Conservation (phyloP, 1,140 invertebrate genomes). For the Drosophila cardini region DNA sequence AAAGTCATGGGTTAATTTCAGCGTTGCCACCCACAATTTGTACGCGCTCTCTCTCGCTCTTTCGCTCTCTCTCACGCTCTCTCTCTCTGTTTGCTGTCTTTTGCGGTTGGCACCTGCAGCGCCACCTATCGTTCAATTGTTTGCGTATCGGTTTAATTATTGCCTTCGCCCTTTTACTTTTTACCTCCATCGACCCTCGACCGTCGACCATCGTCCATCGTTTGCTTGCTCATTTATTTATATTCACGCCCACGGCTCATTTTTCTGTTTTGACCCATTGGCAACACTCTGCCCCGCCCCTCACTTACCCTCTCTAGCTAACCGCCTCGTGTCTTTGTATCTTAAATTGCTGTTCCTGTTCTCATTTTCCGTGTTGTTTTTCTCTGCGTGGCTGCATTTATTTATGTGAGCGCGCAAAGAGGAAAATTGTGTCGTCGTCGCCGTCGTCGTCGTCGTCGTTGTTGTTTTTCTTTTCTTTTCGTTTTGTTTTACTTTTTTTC, state of each 20-base stretch:
- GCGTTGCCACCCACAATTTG: slow-evolving; percentile 8
- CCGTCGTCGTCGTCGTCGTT: slow-evolving; percentile 47
- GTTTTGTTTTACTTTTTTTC: too few relatives aligned
- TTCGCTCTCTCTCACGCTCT: not conserved
- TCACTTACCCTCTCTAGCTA: slow-evolving; percentile 23
- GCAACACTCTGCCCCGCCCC: slow-evolving; percentile 14
- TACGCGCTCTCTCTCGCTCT: slow-evolving; percentile 11
- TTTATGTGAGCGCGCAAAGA: slow-evolving; percentile 76
- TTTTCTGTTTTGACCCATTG: slow-evolving; percentile 75
- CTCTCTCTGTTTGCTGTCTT: slow-evolving; percentile 27
- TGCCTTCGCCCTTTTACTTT: slow-evolving; percentile 55
- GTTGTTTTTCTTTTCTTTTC: too few relatives aligned
- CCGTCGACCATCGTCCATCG: slow-evolving; percentile 22
- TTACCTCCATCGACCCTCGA: slow-evolving; percentile 11
- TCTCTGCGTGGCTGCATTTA: slow-evolving; percentile 56
- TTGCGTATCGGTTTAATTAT: slow-evolving; percentile 80
- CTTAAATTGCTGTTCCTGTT: slow-evolving; percentile 73
- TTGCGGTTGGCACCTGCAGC: slow-evolving; percentile 65
- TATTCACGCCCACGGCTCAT: slow-evolving; percentile 79
- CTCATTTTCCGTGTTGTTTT: slow-evolving; percentile 39
- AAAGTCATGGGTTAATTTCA: slow-evolving; percentile 51
- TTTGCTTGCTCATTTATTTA: slow-evolving; percentile 71
- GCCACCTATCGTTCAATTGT: slow-evolving; percentile 75
- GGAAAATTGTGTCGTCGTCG: slow-evolving; percentile 74
- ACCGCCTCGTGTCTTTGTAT: slow-evolving; percentile 71